Conservation (phyloP, 1,140 invertebrate genomes). For the Uloborus diversus region DNA sequence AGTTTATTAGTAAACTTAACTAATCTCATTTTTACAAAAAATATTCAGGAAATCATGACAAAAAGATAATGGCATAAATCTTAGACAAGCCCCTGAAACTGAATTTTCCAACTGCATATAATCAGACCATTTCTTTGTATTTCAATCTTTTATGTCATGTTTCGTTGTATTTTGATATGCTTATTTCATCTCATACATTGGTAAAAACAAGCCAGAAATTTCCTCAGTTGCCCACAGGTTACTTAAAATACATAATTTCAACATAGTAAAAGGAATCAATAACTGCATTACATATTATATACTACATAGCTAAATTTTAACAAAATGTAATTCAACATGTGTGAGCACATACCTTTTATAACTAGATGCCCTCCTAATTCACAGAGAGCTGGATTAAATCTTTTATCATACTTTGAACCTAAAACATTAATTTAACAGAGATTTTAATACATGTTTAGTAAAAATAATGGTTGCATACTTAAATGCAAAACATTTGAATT, state of each 20-base stretch:
- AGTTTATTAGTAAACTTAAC: too few species aligned
- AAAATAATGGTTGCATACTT: neutral
- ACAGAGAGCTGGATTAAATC: constrained; percentile 72
- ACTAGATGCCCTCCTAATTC: constrained; percentile 76
- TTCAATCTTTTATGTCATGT: too few species aligned
- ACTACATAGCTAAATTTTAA: neutral
- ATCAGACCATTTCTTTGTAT: too few species aligned
- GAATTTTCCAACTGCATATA: too few species aligned
- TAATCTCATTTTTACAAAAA: too few species aligned
- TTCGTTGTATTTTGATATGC: too few species aligned
- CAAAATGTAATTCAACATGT: neutral
- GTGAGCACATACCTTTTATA: constrained; percentile 69
- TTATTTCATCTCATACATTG: neutral
- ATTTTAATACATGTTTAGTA: neutral
- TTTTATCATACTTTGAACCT: constrained; percentile 69
- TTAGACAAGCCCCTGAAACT: too few species aligned
- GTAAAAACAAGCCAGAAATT: neutral
- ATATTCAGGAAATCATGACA: too few species aligned
- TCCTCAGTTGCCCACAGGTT: neutral
- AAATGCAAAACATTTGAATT: neutral
- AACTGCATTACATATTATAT: neutral
- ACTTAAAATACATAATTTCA: neutral
- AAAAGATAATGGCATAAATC: too few species aligned
- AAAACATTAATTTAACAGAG: constrained; percentile 48
- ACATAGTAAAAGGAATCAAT: neutral